Evolutionary conservation across 2,797 vertebrate species (phyloP).

Genomic region (Podargus strigoides): DNA sequence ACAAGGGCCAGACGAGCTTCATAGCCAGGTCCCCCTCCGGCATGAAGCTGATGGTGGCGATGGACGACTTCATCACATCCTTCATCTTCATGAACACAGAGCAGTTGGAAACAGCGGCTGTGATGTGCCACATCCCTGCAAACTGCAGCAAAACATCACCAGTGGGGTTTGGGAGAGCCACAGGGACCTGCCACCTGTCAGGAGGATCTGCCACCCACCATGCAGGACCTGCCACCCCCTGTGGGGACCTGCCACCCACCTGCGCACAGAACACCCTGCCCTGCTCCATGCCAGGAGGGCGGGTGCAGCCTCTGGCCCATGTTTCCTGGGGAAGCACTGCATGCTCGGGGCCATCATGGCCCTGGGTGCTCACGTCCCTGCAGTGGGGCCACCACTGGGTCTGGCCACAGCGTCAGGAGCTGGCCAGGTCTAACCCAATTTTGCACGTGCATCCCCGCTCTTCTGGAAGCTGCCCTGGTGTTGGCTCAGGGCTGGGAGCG

Average conservation of each 20-base stretch:
- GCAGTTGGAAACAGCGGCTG: not conserved
- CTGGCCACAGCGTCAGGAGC: not conserved
- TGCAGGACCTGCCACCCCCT: not conserved
- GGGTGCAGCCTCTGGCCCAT: accelerated
- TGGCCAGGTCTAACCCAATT: not conserved
- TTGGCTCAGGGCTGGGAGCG: not conserved
- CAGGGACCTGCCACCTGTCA: not conserved
- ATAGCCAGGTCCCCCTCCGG: not conserved
- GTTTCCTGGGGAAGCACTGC: not conserved
- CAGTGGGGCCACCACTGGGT: accelerated
- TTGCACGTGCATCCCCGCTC: not conserved
- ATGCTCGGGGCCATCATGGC: accelerated
- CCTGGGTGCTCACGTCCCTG: accelerated
- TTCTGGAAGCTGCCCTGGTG: not conserved
- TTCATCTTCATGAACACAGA: not conserved
- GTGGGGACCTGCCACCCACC: not conserved
- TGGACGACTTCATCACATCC: not conserved
- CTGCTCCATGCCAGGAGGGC: not conserved
- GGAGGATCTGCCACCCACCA: not conserved
- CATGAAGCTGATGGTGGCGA: not conserved
- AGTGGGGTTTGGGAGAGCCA: not conserved
- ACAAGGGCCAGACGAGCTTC: not conserved
- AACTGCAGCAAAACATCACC: not conserved
- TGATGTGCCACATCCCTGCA: not conserved
- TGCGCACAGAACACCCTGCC: not conserved